A percentile compares a stretch with the other conserved stretches of the same genome.
These are phyloP conservation scores for Teleogryllus occipitalis DNA, from an alignment of 1,140 invertebrate genomes.

Conservation along the genomic window DNA sequence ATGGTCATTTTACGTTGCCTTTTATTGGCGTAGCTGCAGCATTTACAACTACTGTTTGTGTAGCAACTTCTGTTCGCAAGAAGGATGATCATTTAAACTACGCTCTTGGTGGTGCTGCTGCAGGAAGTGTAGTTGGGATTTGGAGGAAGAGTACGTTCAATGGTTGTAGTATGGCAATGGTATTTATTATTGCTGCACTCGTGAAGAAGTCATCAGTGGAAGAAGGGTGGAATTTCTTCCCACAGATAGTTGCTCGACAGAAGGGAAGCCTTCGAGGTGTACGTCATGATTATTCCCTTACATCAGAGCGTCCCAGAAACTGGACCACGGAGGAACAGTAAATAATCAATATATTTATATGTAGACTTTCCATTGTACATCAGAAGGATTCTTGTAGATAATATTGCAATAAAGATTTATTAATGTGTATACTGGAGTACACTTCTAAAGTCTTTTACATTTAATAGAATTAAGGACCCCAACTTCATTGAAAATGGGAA, in stretches of 20 bases:
- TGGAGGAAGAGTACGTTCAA: constrained; percentile 37
- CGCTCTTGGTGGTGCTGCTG: constrained; percentile 44
- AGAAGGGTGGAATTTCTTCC: constrained; percentile 42
- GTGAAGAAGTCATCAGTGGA: constrained; percentile 48
- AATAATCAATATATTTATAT: neutral
- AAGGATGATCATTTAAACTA: constrained; percentile 51
- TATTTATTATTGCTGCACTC: constrained; percentile 40
- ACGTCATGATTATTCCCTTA: constrained; percentile 15
- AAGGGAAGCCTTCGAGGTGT: constrained; percentile 4
- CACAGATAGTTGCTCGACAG: neutral
- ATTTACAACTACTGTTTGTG: constrained; percentile 51
- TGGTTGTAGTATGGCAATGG: constrained; percentile 28
- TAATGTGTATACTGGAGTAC: too few relatives aligned
- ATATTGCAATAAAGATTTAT: too few relatives aligned
- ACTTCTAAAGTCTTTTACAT: too few relatives aligned
- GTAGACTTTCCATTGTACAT: too few relatives aligned
- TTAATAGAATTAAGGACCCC: too few relatives aligned
- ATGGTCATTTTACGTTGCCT: constrained; percentile 46
- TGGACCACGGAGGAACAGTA: constrained; percentile 8
- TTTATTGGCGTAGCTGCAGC: constrained; percentile 51
- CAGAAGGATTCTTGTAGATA: too few relatives aligned
- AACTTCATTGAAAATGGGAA: too few relatives aligned
- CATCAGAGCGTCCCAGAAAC: constrained; percentile 8
- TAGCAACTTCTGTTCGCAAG: constrained; percentile 45
- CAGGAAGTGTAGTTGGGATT: constrained; percentile 48